Conservation (phyloP, 2,797 vertebrate genomes). For the Gouania willdenowi region DNA sequence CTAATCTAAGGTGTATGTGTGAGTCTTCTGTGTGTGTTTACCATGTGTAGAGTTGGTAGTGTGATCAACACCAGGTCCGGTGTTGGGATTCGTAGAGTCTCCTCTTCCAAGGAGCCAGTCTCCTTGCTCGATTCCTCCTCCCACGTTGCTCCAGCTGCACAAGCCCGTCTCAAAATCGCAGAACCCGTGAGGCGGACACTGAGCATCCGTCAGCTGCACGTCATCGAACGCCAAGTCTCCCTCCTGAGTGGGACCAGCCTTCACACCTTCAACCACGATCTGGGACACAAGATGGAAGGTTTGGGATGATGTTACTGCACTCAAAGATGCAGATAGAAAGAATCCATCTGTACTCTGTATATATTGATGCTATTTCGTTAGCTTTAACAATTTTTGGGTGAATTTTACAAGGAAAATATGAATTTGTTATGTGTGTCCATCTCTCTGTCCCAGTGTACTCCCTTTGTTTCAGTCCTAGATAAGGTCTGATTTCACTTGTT, state of each 20-base stretch:
- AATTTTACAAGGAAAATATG: too few species aligned
- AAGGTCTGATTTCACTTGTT: too few species aligned
- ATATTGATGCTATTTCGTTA: too few species aligned
- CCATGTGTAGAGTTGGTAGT: slow-evolving; percentile 64
- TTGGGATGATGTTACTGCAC: too few species aligned
- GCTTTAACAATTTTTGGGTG: too few species aligned
- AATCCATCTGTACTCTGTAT: too few species aligned
- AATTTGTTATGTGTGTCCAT: too few species aligned
- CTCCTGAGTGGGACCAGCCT: slow-evolving; percentile 39
- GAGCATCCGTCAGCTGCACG: slow-evolving; percentile 47
- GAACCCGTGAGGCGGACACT: slow-evolving; percentile 52
- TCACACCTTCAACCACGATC: slow-evolving; percentile 73
- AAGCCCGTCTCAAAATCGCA: slow-evolving; percentile 75
- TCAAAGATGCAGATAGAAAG: too few species aligned
- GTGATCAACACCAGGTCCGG: slow-evolving; percentile 69
- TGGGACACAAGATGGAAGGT: slow-evolving; percentile 38
- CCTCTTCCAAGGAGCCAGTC: slow-evolving; percentile 73
- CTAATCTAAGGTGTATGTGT: too few species aligned
- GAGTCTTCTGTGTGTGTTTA: background rate
- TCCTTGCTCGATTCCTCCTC: slow-evolving; percentile 46
- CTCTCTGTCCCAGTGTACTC: too few species aligned
- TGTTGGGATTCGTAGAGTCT: slow-evolving; percentile 44
- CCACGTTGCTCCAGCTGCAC: slow-evolving; percentile 72
- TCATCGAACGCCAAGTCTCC: slow-evolving; percentile 76
- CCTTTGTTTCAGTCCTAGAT: too few species aligned